Conservation (phyloP, 2,797 vertebrate species). For the Poeciliopsis paucimaculata region DNA sequence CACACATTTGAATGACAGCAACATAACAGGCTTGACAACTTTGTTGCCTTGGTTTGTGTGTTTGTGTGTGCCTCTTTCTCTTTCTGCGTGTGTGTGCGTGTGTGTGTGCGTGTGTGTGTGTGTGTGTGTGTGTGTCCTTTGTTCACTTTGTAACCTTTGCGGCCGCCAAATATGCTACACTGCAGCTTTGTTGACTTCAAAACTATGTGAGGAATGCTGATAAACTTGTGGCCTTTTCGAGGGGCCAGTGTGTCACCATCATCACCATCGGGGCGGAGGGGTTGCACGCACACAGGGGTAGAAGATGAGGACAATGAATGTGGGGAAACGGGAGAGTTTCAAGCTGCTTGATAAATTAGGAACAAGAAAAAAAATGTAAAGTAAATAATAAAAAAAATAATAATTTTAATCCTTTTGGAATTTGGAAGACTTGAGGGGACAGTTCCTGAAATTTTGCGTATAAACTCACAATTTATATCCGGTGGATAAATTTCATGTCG, state of each 20-base stretch:
- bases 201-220: conserved; percentile 79
- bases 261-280: conserved; percentile 22
- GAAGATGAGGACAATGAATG: neutral
- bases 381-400: neutral
- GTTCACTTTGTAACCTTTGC: conserved; percentile 48
- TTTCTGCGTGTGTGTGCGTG: neutral
- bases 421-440: neutral
- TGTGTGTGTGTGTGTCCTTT: neutral
- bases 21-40: conserved; percentile 64
- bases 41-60: conserved; percentile 7
- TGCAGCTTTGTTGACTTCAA: conserved; percentile 39
- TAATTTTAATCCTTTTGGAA: neutral
- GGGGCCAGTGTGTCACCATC: conserved; percentile 49
- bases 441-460: neutral
- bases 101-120: conserved; percentile 4
- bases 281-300: neutral
- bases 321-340: neutral
- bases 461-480: neutral
- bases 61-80: neutral
- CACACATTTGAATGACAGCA: neutral
- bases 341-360: neutral
- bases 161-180: conserved; percentile 28
- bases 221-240: conserved; percentile 69
- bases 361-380: neutral
- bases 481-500: neutral